These are phyloP conservation scores for Tyria jacobaeae DNA, from an alignment of 2,888 invertebrate genomes.

Conservation along the genomic window DNA sequence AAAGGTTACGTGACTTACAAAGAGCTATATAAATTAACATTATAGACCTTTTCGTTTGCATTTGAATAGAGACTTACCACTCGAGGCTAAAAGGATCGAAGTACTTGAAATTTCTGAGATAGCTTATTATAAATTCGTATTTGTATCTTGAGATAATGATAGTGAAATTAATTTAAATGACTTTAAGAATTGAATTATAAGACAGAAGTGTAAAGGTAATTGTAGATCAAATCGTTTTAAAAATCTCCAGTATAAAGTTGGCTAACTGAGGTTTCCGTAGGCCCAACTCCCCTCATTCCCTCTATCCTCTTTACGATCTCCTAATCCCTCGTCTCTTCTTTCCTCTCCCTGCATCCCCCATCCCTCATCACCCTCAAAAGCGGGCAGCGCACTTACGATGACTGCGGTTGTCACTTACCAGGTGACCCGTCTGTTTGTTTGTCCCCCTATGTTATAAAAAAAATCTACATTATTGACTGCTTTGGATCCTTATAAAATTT, in stretches of 20 bases:
- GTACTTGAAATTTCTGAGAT: constrained; percentile 58
- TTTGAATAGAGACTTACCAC: constrained; percentile 63
- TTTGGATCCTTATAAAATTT: too few species aligned
- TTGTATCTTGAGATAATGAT: constrained; percentile 52
- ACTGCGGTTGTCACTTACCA: too few species aligned
- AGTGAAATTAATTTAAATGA: constrained; percentile 41
- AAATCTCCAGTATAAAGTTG: constrained; percentile 34
- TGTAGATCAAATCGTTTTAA: constrained; percentile 29
- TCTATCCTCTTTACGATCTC: too few species aligned
- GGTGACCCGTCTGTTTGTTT: too few species aligned
- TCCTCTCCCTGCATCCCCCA: too few species aligned
- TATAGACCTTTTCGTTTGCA: constrained; percentile 71
- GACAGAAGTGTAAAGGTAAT: constrained; percentile 20
- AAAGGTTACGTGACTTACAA: constrained; percentile 68
- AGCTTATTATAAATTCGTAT: constrained; percentile 66
- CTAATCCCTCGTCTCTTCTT: too few species aligned
- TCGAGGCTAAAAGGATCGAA: constrained; percentile 61
- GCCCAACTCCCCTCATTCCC: too few species aligned
- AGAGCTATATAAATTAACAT: constrained; percentile 80
- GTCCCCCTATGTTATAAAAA: too few species aligned
- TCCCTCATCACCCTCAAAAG: too few species aligned
- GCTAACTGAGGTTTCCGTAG: constrained; percentile 17
- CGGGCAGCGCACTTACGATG: too few species aligned
- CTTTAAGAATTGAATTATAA: constrained; percentile 26
- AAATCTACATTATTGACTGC: too few species aligned